phyloP scores from a whole-genome alignment of 2,113 vertebrate species.

The Hypomesus transpacificus region DNA sequence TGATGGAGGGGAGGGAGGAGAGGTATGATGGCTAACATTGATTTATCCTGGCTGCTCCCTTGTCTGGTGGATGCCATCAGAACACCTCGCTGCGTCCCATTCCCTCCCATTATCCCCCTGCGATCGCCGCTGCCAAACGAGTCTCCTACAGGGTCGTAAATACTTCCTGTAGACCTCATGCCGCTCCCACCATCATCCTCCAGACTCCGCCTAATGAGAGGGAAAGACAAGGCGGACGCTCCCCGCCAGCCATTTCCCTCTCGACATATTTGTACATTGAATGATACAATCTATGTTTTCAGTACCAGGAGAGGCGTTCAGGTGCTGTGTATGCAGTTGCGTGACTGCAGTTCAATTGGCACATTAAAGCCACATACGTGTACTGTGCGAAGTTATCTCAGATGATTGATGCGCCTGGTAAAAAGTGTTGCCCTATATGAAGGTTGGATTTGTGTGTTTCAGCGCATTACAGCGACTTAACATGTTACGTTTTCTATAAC shows the following conservation, averaged over 20 bases:
- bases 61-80: constrained; percentile 93
- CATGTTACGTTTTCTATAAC: no score
- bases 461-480: no score
- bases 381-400: constrained; percentile 55
- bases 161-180: constrained; percentile 91
- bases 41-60: constrained; percentile 96
- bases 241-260: no score
- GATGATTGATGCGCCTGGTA: constrained; percentile 69
- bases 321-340: not conserved
- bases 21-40: constrained; percentile 92
- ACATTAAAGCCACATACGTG: constrained; percentile 67
- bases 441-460: constrained; percentile 47
- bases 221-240: constrained; percentile 69
- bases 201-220: constrained; percentile 91
- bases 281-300: no score
- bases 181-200: constrained; percentile 92
- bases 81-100: constrained; percentile 94
- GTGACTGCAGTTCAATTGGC: constrained; percentile 47
- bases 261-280: constrained; percentile 48
- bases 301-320: no score
- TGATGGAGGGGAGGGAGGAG: constrained; percentile 8
- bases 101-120: constrained; percentile 92
- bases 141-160: constrained; percentile 92
- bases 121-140: constrained; percentile 91
- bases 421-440: constrained; percentile 56